Conservation (phyloP, 2,888 invertebrate species). For the Opisthograptis luteolata region DNA sequence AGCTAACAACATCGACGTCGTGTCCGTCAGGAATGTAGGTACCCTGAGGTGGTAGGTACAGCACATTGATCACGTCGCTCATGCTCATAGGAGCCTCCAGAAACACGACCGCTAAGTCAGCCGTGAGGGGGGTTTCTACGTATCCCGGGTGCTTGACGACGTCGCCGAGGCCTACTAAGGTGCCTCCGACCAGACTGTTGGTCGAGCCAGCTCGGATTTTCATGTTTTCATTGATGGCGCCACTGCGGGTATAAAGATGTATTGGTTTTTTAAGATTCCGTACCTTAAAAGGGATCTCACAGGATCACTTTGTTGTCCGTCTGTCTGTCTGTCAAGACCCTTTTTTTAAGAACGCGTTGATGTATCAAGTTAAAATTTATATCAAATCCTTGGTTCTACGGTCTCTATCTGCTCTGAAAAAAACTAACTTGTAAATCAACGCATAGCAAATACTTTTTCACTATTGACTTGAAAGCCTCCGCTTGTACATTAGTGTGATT, state of each 20-base stretch:
- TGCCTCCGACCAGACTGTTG: constrained; percentile 55
- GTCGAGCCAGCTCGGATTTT: constrained; percentile 60
- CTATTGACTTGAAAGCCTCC: too few species aligned
- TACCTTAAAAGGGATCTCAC: too few species aligned
- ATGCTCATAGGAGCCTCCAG: constrained; percentile 44
- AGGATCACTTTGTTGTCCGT: too few species aligned
- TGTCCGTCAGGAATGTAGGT: constrained; percentile 49
- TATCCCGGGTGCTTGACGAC: constrained; percentile 54
- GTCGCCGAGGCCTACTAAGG: constrained; percentile 32
- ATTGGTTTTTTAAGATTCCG: too few species aligned
- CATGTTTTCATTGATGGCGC: constrained; percentile 46
- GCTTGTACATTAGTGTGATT: too few species aligned
- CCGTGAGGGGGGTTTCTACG: constrained; percentile 43
- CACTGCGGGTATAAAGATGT: constrained; percentile 41
- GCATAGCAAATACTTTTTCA: too few species aligned
- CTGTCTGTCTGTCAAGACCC: too few species aligned
- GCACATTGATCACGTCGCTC: constrained; percentile 39
- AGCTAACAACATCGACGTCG: constrained; percentile 53
- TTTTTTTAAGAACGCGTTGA: too few species aligned
- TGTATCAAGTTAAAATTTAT: too few species aligned
- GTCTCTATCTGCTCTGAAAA: too few species aligned
- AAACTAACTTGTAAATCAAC: too few species aligned
- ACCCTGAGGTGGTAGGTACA: constrained; percentile 54
- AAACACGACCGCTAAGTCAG: constrained; percentile 52
- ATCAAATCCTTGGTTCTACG: too few species aligned